These are phyloP conservation scores for Agonopterix subpropinquella DNA, from an alignment of 2,888 invertebrate genomes.

Conservation along the genomic window DNA sequence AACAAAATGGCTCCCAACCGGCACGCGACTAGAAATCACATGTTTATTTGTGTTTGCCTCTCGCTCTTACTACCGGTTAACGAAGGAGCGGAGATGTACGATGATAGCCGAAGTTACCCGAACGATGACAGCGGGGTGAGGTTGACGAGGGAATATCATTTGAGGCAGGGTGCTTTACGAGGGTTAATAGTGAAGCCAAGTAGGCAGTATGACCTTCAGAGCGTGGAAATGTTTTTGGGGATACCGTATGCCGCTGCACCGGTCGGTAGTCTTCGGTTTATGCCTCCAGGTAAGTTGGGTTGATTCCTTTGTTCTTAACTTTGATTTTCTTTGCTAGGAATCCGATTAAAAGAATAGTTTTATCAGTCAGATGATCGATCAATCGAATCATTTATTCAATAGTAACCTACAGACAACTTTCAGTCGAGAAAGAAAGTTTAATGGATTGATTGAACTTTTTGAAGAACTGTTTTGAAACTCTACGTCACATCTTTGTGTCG, in stretches of 20 bases:
- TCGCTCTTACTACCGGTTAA: conserved; percentile 61
- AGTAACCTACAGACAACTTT: too few relatives aligned
- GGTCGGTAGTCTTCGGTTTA: conserved; percentile 83
- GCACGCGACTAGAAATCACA: conserved; percentile 64
- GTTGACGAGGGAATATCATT: conserved; percentile 76
- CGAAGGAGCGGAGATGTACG: conserved; percentile 53
- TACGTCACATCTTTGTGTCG: too few relatives aligned
- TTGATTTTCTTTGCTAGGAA: neutral
- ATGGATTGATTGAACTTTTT: too few relatives aligned
- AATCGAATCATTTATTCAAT: too few relatives aligned
- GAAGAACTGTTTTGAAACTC: too few relatives aligned
- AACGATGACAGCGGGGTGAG: conserved; percentile 54
- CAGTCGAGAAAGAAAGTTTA: too few relatives aligned
- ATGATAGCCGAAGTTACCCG: conserved; percentile 38
- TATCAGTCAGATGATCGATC: too few relatives aligned
- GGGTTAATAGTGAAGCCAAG: conserved; percentile 81
- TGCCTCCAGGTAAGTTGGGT: conserved; percentile 81
- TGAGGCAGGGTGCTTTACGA: conserved; percentile 81
- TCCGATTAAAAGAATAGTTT: neutral
- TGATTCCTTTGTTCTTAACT: neutral
- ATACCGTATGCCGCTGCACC: conserved; percentile 90
- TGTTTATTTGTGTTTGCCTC: conserved; percentile 70
- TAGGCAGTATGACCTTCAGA: conserved; percentile 76
- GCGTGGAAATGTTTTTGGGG: conserved; percentile 85
- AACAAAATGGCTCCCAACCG: conserved; percentile 66